A percentile compares a stretch with the other conserved stretches of the same genome.
Evolutionary conservation across 2,888 invertebrate genomes (phyloP).

Genomic region (Spatulosminthurus flaviceps): DNA sequence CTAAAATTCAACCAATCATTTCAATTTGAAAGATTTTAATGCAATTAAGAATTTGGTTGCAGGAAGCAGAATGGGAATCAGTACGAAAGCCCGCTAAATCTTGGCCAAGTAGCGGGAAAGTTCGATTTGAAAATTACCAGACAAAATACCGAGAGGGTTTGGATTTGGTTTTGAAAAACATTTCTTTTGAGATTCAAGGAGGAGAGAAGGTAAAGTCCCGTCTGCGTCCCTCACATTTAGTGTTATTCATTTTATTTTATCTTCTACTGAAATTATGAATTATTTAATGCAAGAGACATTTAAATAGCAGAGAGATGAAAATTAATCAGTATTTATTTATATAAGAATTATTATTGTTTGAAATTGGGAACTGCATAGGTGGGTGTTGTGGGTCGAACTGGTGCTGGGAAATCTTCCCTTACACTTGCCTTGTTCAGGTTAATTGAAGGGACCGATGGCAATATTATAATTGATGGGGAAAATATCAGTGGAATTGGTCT

Average conservation of each 20-base stretch:
- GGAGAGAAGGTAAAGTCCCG: constrained; percentile 87
- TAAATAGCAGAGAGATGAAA: too few relatives aligned
- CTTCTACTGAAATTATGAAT: too few relatives aligned
- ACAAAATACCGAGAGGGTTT: constrained; percentile 87
- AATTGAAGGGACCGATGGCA: constrained; percentile 83
- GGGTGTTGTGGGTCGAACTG: constrained; percentile 71
- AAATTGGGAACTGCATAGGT: too few relatives aligned
- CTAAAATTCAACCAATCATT: background rate
- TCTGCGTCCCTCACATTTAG: too few relatives aligned
- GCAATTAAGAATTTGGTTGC: constrained; percentile 16
- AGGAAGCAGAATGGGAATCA: constrained; percentile 81
- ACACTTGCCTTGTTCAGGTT: constrained; percentile 84
- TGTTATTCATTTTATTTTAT: too few relatives aligned
- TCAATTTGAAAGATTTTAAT: background rate
- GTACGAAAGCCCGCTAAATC: constrained; percentile 72
- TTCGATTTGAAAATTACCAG: constrained; percentile 82
- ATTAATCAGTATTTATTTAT: too few relatives aligned
- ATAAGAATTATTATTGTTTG: too few relatives aligned
- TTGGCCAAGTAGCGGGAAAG: constrained; percentile 85
- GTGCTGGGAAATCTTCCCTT: constrained; percentile 67
- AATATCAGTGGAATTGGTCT: constrained; percentile 84
- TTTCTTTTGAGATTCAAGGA: constrained; percentile 80
- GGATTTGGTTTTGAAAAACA: constrained; percentile 83
- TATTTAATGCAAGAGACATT: too few relatives aligned
- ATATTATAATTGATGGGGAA: constrained; percentile 83